A percentile compares a stretch with the other conserved stretches of the same genome.
phyloP scores from a whole-genome alignment of 2,888 invertebrate species.

The Choreutis nemorana region DNA sequence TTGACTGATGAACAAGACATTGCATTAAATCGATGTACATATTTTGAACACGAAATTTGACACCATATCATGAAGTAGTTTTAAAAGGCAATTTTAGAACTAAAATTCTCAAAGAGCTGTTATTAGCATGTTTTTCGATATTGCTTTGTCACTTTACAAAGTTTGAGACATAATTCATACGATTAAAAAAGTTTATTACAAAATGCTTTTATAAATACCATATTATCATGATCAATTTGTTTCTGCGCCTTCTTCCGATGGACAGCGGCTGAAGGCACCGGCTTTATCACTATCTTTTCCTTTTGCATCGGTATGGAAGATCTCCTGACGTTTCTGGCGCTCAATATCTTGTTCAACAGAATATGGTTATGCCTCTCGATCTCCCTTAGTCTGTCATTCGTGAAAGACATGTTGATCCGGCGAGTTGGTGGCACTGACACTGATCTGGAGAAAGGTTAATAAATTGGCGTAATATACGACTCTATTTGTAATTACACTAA shows the following conservation, averaged over 20 bases:
- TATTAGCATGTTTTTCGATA: too few relatives aligned
- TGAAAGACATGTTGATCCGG: conserved; percentile 61
- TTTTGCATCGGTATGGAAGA: conserved; percentile 35
- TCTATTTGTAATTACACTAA: too few relatives aligned
- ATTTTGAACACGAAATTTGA: too few relatives aligned
- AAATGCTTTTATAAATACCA: conserved; percentile 41
- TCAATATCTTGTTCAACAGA: conserved; percentile 62
- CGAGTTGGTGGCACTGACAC: conserved; percentile 30
- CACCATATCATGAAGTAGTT: too few relatives aligned
- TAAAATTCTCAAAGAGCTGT: too few relatives aligned
- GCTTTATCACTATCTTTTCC: conserved; percentile 15
- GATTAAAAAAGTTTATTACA: too few relatives aligned
- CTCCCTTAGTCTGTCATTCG: conserved; percentile 66
- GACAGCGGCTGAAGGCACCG: conserved; percentile 51
- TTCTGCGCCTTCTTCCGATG: conserved; percentile 60
- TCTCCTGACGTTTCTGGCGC: conserved; percentile 40
- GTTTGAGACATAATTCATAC: too few relatives aligned
- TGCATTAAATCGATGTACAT: too few relatives aligned
- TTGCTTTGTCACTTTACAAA: too few relatives aligned
- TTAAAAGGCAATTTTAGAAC: too few relatives aligned
- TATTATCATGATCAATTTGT: conserved; percentile 67
- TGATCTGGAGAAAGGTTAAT: conserved; percentile 25
- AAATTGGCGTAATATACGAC: too few relatives aligned
- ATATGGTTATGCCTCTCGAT: conserved; percentile 70
- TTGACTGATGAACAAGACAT: too few relatives aligned